Base-by-base conservation (phyloP, 2,113 vertebrate genomes). In the Pelmatolapia mariae region DNA sequence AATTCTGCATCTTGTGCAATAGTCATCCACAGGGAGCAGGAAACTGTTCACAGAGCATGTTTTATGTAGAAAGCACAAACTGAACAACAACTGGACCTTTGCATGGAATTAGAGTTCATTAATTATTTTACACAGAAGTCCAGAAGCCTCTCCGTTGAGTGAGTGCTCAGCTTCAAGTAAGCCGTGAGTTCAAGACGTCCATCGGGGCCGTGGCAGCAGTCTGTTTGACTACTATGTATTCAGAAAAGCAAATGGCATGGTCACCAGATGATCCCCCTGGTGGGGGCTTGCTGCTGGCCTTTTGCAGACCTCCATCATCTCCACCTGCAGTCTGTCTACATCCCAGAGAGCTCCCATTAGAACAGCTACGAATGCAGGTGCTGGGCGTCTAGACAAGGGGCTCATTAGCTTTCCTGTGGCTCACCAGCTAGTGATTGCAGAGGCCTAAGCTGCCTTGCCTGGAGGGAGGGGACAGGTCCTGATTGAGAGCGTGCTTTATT, bases 401-500 rank as follows among this genome's bases (percentile, higher is more conserved):
- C 96, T 97, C 95, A 96, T 96, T 97, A 96, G 95, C 95, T 97
- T 96, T 96, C 96, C 93, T 80, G 86, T 79, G 80, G 94, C 95
- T 96, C 94, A 94, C 94, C 95, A 94, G 90, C 93, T 84, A 90
- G 90, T 96, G 96, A 97, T 96, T 96, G 95, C 94, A 61, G 90
- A 91, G 93, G 94, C 94, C 94, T 94, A 95, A 88, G 87, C 91
- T 85, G 87, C 88, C 89, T 91, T 86, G 91, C 92, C 94, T 91
- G 87, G 85, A 91, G 94, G 95, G 95, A 94, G 94, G 93, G 95
- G 95, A 94, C 93, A 90, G 92, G 92, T 94, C 93, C 94, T 96
- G 96, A 97, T 96, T 96, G 95, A 96, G 96, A 96, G 94, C 53
- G 86, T 93, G 94, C 94, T 96, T 96, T 96, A 96, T 96, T 96